Base-by-base conservation (phyloP, 2,888 invertebrate genomes). In the Pristionchus maxplancki region DNA sequence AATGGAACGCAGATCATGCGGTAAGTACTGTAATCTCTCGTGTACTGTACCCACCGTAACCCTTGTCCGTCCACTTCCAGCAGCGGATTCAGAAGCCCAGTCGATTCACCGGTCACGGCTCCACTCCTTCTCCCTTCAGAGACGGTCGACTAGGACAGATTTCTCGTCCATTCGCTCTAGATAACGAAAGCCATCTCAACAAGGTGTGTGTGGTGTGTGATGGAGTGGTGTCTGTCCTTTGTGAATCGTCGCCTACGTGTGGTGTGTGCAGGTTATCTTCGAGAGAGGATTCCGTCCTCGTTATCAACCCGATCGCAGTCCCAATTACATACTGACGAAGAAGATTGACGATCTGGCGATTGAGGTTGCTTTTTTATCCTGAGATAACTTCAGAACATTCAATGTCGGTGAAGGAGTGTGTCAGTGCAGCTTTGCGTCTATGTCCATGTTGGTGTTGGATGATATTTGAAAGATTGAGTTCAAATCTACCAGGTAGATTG, bases 221-320 rank as follows among this genome's bases (percentile, higher is more conserved):
- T 83, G 53, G 34, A 9, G 6, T 11, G 82, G 53, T 37, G 34
- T 83, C 82, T 50, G 82, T 58, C 53, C 53, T 83, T 20, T 83
- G 82, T 83, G 53, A 53, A 53, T 81, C 50, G 34, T 50, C 82
- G 53, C n/a, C 34, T 37, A 50, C 28, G 11, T 78, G 78, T 78
- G 44, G 40, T n/a, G 78, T 74, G 78, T 78, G 53, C 82, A 83
- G 82, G 82, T 83, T 0, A 83, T 83, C 82, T 83, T 83, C 82
- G 82, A 53, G 13, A 20, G 82, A 8, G 53, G 53, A 5, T 28
- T 31, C 28, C 71, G 71, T 71, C 78, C 78, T n/a, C 24, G 78
- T 8, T 78, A 78, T 48, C 50, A 83, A 20, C 53, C 82, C 6
- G 53, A 83, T 34, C 50, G 82, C 2, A 50, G 82, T 34, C 50